These are phyloP conservation scores for Tetrax tetrax DNA, from an alignment of 2,113 vertebrate genomes.

Conservation along the genomic window DNA sequence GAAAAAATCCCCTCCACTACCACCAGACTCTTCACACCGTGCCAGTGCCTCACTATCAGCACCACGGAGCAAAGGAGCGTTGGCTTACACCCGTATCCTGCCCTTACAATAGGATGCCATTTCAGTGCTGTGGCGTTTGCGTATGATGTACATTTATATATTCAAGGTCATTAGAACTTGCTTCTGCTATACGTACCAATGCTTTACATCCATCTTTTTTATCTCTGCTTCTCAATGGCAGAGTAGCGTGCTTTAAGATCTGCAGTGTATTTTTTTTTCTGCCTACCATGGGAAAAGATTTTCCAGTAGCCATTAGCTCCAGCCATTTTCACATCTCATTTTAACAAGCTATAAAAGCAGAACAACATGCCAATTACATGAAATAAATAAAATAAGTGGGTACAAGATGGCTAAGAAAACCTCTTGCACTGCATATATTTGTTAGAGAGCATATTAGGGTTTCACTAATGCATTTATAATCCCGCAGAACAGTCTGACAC, in stretches of 20 bases:
- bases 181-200: neutral
- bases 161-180: neutral
- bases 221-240: neutral
- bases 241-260: slow-evolving; percentile 10
- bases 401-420: slow-evolving; percentile 55
- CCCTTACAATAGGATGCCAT: fast-evolving
- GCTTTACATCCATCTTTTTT: neutral
- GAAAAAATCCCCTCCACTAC: fast-evolving
- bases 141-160: neutral
- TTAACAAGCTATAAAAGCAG: slow-evolving; percentile 68
- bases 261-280: neutral
- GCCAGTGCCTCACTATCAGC: neutral
- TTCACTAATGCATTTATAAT: slow-evolving; percentile 65
- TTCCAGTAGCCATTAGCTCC: slow-evolving; percentile 62
- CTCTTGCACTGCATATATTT: slow-evolving; percentile 57
- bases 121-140: neutral
- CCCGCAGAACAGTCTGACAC: slow-evolving; percentile 54
- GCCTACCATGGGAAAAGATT: slow-evolving; percentile 44
- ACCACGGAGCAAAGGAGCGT: neutral
- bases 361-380: slow-evolving; percentile 68
- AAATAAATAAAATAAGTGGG: slow-evolving; percentile 68
- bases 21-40: neutral
- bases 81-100: fast-evolving
- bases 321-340: slow-evolving; percentile 64
- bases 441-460: slow-evolving; percentile 49